Evolutionary conservation across 1,140 invertebrate species (phyloP), one percentile per base, ranked within the genome.

Genomic region (Microvelia longipes): DNA sequence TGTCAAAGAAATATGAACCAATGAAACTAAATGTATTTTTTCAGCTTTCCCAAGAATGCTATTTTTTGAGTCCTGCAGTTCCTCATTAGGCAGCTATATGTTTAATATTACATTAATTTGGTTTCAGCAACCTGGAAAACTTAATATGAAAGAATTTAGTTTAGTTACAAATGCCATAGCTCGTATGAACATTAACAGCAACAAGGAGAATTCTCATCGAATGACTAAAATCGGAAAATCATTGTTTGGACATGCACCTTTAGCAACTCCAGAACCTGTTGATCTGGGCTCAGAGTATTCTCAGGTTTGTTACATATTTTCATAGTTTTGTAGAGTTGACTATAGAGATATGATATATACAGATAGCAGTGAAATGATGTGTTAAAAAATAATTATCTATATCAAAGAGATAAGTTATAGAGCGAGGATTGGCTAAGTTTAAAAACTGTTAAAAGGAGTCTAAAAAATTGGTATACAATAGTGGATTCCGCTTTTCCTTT

Each of bases 81-180:
- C n/a, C n/a, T n/a, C n/a, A n/a, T n/a, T n/a, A n/a, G n/a, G n/a
- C n/a, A n/a, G n/a, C n/a, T n/a, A n/a, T n/a, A n/a, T n/a, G n/a
- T n/a, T n/a, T n/a, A n/a, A n/a, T n/a, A n/a, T n/a, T n/a, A n/a
- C n/a, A n/a, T n/a, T n/a, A n/a, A n/a, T n/a, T 50, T 50, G 35
- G 5, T 81, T 81, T 67, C 78, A 88, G 83, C 90, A 92, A 85
- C 91, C 91, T 5, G 92, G 92, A 67, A 94, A 93, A 82, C 82
- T 94, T 74, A 92, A 94, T 78, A 83, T 94, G 81, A 93, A 92
- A 78, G 92, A 92, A 78, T 94, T 89, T 80, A 87, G 90, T 27
- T 86, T 92, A 76, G 90, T 94, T 19, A 92, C 90, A 72, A 90
- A 93, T 77, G 91, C 90, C n/a, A 87, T 90, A 75, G 87, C 87